Conservation (phyloP, 2,797 vertebrate genomes). For the Sphenopsis melanotis region DNA sequence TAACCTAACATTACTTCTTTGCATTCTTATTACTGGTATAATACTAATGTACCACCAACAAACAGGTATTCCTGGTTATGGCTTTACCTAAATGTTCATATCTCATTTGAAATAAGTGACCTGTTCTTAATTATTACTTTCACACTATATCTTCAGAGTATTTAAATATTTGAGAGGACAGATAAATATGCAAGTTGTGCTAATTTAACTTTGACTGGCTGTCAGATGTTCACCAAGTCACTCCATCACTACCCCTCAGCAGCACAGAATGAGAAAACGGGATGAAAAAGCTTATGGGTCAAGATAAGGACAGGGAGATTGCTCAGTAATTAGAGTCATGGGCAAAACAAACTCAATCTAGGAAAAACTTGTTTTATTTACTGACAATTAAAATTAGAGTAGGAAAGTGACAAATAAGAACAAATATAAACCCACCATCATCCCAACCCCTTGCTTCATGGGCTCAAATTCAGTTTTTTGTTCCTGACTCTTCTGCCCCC, state of each 20-base stretch:
- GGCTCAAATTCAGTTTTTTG: neutral
- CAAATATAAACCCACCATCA: neutral
- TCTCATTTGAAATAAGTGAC: neutral
- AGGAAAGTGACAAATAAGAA: neutral
- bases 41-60: neutral
- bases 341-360: neutral
- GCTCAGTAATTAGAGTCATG: neutral
- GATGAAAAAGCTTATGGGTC: neutral
- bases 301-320: neutral
- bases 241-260: neutral
- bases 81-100: neutral
- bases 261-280: neutral
- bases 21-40: neutral
- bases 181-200: neutral
- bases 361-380: neutral
- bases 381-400: neutral
- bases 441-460: neutral
- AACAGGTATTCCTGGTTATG: neutral
- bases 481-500: neutral
- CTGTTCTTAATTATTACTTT: neutral
- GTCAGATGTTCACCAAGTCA: neutral
- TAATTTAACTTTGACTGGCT: neutral
- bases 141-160: neutral
- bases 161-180: neutral
- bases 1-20: neutral